These are phyloP conservation scores for Scaptomyza flava DNA, from an alignment of 2,888 invertebrate species.

Conservation along the genomic window DNA sequence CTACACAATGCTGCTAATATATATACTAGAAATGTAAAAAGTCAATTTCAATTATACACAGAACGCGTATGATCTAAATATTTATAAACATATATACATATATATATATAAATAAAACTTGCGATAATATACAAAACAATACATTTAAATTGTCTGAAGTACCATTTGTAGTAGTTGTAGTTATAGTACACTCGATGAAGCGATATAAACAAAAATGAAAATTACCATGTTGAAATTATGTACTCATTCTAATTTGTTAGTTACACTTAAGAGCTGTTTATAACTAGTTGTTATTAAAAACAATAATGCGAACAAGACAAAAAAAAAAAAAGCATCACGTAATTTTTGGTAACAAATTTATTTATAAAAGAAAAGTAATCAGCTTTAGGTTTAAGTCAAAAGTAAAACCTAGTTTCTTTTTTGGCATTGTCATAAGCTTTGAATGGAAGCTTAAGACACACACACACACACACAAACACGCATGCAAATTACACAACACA, in stretches of 20 bases:
- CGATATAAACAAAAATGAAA: conserved; percentile 9
- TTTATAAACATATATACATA: conserved; percentile 21
- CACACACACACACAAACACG: conserved; percentile 20
- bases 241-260: conserved; percentile 61
- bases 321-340: background rate
- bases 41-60: conserved; percentile 66
- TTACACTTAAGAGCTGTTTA: conserved; percentile 49
- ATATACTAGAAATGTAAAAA: conserved; percentile 60
- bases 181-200: conserved; percentile 12
- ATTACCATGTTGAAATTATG: conserved; percentile 53
- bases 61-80: conserved; percentile 21
- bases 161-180: conserved; percentile 19
- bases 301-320: conserved; percentile 6
- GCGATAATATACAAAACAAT: conserved; percentile 13
- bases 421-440: background rate
- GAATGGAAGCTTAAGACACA: conserved; percentile 2
- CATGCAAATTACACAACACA: conserved; percentile 15
- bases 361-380: background rate
- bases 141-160: conserved; percentile 4
- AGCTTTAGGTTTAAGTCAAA: conserved; percentile 11
- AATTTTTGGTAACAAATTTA: background rate
- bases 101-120: conserved; percentile 1
- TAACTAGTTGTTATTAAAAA: conserved; percentile 10
- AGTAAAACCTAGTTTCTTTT: background rate
- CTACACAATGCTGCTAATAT: conserved; percentile 38